Evolutionary conservation across 2,113 vertebrate species (phyloP).

Genomic region (Ivindomyrus marchei): DNA sequence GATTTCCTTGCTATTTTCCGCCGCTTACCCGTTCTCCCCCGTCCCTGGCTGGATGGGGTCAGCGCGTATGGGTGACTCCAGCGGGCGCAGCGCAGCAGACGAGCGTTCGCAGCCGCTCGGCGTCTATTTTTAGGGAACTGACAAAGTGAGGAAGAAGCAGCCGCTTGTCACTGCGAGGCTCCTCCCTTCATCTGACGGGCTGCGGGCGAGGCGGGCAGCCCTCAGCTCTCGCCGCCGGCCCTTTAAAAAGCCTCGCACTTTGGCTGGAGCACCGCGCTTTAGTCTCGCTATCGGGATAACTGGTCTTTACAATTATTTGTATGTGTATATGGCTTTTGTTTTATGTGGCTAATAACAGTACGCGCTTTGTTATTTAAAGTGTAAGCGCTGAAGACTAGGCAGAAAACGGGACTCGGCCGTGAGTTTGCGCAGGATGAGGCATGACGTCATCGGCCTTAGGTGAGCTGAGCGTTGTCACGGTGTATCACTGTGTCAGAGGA

Average conservation of each 20-base stretch:
- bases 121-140: slow-evolving; percentile 71
- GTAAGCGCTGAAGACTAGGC: background rate
- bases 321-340: background rate
- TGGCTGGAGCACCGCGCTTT: background rate
- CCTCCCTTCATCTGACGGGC: slow-evolving; percentile 53
- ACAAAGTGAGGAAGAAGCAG: slow-evolving; percentile 68
- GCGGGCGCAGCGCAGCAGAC: slow-evolving; percentile 49
- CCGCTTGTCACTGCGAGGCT: slow-evolving; percentile 62
- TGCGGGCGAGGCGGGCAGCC: slow-evolving; percentile 24
- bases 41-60: slow-evolving; percentile 62
- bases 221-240: slow-evolving; percentile 24
- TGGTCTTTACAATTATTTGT: background rate
- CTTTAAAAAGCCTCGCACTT: slow-evolving; percentile 29
- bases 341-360: background rate
- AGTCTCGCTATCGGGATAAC: background rate
- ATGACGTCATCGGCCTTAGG: slow-evolving; percentile 26
- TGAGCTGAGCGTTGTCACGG: background rate
- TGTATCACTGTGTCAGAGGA: background rate
- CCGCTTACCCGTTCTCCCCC: slow-evolving; percentile 64
- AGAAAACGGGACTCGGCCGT: background rate
- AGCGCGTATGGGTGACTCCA: slow-evolving; percentile 64
- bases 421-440: slow-evolving; percentile 21
- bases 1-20: slow-evolving; percentile 66
- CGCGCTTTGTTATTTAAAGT: background rate
- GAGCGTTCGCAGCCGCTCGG: slow-evolving; percentile 63